Evolutionary conservation across 2,113 vertebrate genomes (phyloP), one percentile per base, ranked within the genome.

Genomic region (Zapus hudsonius): DNA sequence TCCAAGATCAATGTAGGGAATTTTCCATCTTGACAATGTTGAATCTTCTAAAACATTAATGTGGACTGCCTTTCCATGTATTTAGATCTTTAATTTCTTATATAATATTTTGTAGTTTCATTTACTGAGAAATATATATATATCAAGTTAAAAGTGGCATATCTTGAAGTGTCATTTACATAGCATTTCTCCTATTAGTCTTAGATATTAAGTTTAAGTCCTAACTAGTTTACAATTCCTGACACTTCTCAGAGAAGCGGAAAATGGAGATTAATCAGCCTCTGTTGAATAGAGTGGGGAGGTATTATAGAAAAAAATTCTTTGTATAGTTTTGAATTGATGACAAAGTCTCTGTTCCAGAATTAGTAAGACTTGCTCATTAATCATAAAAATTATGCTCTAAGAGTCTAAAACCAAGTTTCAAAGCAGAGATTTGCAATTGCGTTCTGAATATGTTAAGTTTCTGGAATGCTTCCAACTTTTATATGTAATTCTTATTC

Each of bases 401-500:
- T 76, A 64, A 85, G 64, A 22, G 61, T 88, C 72, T 89, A 38
- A 15, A 70, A 70, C n/a, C 38, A 70, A 70, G n/a, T 70, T 92
- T 67, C 17, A 44, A 95, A 84, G 55, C 55, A 92, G 40, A 80
- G 67, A 78, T 92, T 92, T 74, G 11, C 16, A 9, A 52, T 87
- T 86, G 33, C 11, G 31, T 78, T 59, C 61, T 89, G 67, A 89
- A 89, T 79, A 47, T 82, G 72, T 93, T 89, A 91, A 33, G 66
- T 94, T 95, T 33, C 61, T 84, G 55, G 76, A 72, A 25, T 80
- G 4, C 59, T 67, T 85, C 25, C 66, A 94, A 75, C 10, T 55
- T 89, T 85, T 86, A 86, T 92, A 92, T 86, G 79, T 79, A 83
- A 47, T 31, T 33, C 72, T 96, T 88, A 8, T 92, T 92, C 75